Evolutionary conservation across 2,113 vertebrate genomes (phyloP).

Genomic region (Morone saxatilis): DNA sequence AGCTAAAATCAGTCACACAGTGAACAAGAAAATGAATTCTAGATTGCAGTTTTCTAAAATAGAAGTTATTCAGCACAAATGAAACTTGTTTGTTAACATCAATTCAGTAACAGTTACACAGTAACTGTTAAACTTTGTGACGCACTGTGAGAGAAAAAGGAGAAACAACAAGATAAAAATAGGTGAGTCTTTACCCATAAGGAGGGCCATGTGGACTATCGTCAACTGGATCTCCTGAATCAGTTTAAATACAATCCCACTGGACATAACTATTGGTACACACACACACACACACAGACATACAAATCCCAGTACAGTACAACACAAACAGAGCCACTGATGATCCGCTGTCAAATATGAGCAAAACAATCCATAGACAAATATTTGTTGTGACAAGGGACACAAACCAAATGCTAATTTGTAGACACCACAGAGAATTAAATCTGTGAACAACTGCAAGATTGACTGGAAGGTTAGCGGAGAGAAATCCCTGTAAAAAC

Average conservation of each 20-base stretch:
- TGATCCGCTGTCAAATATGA: constrained; percentile 71
- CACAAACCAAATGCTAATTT: constrained; percentile 74
- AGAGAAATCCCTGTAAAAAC: constrained; percentile 24
- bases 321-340: constrained; percentile 53
- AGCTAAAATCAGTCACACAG: too few relatives aligned
- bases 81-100: not conserved
- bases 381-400: constrained; percentile 77
- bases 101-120: not conserved
- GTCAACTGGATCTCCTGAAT: constrained; percentile 41
- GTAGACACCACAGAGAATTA: constrained; percentile 60
- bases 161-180: constrained; percentile 37
- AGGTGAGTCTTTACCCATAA: constrained; percentile 43
- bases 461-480: constrained; percentile 63
- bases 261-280: constrained; percentile 33
- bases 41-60: not conserved
- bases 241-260: constrained; percentile 39
- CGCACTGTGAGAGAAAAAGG: not conserved
- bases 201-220: constrained; percentile 32
- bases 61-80: not conserved
- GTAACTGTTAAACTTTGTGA: not conserved
- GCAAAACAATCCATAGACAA: constrained; percentile 73
- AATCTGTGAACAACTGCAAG: constrained; percentile 58
- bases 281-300: constrained; percentile 13
- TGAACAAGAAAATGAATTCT: too few relatives aligned
- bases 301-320: constrained; percentile 36